These are phyloP conservation scores for Phengaris arion DNA, from an alignment of 2,888 invertebrate genomes.

Conservation along the genomic window DNA sequence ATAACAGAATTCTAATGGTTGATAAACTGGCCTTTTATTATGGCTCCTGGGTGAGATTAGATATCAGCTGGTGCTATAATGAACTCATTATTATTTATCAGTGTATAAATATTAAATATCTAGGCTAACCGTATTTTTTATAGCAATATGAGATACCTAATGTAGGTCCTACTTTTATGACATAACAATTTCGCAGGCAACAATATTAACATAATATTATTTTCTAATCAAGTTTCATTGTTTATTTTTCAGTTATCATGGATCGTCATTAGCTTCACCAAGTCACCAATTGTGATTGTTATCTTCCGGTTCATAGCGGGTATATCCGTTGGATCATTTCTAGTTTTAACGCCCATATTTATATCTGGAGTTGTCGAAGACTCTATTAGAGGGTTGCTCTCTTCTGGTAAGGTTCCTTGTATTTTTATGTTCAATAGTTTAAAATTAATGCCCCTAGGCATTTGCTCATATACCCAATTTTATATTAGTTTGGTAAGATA, in stretches of 20 bases:
- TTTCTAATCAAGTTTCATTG: too few relatives aligned
- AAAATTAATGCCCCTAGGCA: too few relatives aligned
- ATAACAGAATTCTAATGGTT: background rate
- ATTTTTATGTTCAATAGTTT: too few relatives aligned
- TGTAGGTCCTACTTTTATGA: background rate
- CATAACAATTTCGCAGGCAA: background rate
- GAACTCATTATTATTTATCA: too few relatives aligned
- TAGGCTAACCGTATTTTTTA: too few relatives aligned
- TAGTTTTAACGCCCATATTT: constrained; percentile 81
- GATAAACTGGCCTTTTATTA: background rate
- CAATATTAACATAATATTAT: too few relatives aligned
- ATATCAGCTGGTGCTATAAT: too few relatives aligned
- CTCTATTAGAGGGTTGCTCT: constrained; percentile 61
- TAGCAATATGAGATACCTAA: background rate
- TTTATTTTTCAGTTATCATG: constrained; percentile 72
- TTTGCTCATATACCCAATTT: too few relatives aligned
- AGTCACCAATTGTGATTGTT: constrained; percentile 64
- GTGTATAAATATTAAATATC: too few relatives aligned
- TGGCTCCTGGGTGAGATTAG: background rate
- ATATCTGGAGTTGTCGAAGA: constrained; percentile 82
- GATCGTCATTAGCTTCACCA: constrained; percentile 74
- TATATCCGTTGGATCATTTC: constrained; percentile 67
- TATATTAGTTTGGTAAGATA: too few relatives aligned
- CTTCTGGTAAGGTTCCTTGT: constrained; percentile 51
- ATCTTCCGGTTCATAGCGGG: constrained; percentile 80